phyloP scores from a whole-genome alignment of 2,113 vertebrate genomes.

The Peucedramus taeniatus region DNA sequence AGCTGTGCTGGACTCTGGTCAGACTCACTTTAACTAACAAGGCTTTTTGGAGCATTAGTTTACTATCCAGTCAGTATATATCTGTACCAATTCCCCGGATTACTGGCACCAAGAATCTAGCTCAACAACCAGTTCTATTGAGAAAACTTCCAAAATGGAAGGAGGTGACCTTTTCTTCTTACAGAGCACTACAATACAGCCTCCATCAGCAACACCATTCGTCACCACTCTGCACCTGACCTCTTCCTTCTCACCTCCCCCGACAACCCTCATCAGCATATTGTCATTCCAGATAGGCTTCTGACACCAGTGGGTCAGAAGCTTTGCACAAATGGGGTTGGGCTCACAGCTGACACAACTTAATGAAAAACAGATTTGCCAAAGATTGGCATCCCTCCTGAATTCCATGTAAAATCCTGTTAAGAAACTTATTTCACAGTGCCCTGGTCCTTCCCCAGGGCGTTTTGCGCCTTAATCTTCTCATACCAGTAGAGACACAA shows the following conservation, averaged over 20 bases:
- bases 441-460: neutral
- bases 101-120: neutral
- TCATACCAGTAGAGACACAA: neutral
- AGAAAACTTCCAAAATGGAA: neutral
- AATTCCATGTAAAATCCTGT: neutral
- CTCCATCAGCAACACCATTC: neutral
- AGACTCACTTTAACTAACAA: neutral
- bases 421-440: neutral
- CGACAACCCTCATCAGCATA: neutral
- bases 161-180: neutral
- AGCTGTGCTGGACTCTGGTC: neutral
- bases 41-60: neutral
- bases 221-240: neutral
- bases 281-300: neutral
- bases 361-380: neutral
- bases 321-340: neutral
- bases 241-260: neutral
- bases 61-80: neutral
- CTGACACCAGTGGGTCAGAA: neutral
- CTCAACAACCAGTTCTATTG: neutral
- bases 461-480: neutral
- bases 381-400: neutral
- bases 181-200: neutral
- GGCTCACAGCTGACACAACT: neutral
- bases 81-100: neutral